Evolutionary conservation across 2,888 invertebrate genomes (phyloP), one percentile per base, ranked within the genome.

Genomic region (Tetragonula carbonaria): DNA sequence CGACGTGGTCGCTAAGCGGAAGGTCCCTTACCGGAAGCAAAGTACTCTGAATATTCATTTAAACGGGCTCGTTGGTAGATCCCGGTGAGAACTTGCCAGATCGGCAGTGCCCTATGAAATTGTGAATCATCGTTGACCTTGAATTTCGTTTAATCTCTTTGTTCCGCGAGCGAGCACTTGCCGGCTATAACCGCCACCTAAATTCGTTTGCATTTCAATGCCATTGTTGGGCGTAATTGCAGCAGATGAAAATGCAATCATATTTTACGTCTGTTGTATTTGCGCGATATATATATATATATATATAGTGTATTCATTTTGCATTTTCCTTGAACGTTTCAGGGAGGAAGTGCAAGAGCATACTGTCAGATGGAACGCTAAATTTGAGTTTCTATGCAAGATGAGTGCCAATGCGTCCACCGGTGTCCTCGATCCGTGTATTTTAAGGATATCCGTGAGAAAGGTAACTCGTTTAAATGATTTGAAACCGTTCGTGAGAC

Each of bases 351-450:
- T 99, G 86, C 96, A 96, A 91, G 98, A 98, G 95, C 99, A 99
- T 96, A 96, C 97, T 90, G 99, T 99, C 92, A 96, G 97, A 95
- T 99, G 99, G 99, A 97, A 97, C 95, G 97, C 97, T 84, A 96
- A 96, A 93, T 99, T 98, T 95, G 96, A 97, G 92, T 99, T 99
- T 95, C 97, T 97, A 87, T 99, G 99, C 96, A 99, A 99, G 95
- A 99, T 99, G 98, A 97, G 98, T 94, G 99, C 99, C 88, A 99
- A 98, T 95, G 98, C 98, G 67, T 97, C 97, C 92, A 99, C 99
- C 38, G 98, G 99, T 86, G 97, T 99, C 88, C 96, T 99, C 88
- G 99, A 99, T 95, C 97, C 98, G 76, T 99, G 99, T 95, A 96
- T 97, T 90, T 96, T 99, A 94, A 96, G 99, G 94, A 97, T 99